These are phyloP conservation scores for Lynx canadensis DNA, from an alignment of 2,113 vertebrate genomes.

Conservation along the genomic window DNA sequence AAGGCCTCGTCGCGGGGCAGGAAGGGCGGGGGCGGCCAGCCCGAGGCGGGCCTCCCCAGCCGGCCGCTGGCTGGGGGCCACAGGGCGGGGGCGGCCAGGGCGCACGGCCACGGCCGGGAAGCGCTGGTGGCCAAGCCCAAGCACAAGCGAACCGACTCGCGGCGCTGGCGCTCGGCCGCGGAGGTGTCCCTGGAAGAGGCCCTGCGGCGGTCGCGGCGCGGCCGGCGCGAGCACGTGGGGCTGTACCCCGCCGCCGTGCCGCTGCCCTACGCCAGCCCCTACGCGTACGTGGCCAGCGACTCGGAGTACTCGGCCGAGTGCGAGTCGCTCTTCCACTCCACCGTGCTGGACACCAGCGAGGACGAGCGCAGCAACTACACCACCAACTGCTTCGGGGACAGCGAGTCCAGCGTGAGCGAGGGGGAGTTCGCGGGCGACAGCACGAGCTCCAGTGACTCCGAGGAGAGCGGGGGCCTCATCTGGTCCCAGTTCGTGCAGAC, in stretches of 20 bases:
- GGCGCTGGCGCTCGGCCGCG: constrained; percentile 86
- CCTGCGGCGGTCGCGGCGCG: constrained; percentile 85
- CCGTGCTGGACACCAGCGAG: constrained; percentile 95
- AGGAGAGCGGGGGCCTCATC: constrained; percentile 92
- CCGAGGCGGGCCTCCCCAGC: constrained; percentile 81
- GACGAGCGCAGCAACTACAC: constrained; percentile 95
- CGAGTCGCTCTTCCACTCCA: constrained; percentile 95
- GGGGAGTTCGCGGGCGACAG: constrained; percentile 91
- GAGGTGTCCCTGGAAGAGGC: constrained; percentile 91
- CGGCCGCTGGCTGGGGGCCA: constrained; percentile 80
- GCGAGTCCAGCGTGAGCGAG: constrained; percentile 94
- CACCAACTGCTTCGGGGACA: constrained; percentile 96
- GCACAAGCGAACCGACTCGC: constrained; percentile 91
- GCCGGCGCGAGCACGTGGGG: constrained; percentile 84
- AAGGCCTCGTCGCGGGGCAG: constrained; percentile 84
- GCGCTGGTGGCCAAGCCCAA: constrained; percentile 92
- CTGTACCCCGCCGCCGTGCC: constrained; percentile 78
- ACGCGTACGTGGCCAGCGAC: constrained; percentile 91
- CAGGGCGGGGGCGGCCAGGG: constrained; percentile 47
- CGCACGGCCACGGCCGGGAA: constrained; percentile 86
- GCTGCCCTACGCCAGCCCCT: constrained; percentile 86
- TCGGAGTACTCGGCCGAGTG: constrained; percentile 97
- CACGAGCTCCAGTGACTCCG: constrained; percentile 90
- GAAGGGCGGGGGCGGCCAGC: constrained; percentile 78
- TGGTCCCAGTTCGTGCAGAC: constrained; percentile 92